Percentiles rank a stretch among this genome's conserved stretches.
These are phyloP conservation scores for Drosophila mercatorum DNA, from an alignment of 2,888 invertebrate genomes.

Conservation along the genomic window DNA sequence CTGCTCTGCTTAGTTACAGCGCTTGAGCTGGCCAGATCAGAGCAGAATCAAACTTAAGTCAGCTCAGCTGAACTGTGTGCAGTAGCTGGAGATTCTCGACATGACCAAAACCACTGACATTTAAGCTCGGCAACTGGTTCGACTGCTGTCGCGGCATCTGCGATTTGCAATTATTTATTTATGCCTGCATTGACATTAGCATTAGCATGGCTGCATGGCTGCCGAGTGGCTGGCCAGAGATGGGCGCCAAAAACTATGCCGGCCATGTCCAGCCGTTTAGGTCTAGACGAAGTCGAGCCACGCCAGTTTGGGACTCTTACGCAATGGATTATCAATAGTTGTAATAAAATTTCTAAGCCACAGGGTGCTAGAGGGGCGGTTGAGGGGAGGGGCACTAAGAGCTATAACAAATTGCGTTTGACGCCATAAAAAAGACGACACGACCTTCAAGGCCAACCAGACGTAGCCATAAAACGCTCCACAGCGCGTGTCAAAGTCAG, in stretches of 20 bases:
- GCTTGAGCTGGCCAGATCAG: constrained; percentile 19
- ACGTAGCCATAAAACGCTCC: constrained; percentile 42
- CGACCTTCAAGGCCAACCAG: constrained; percentile 68
- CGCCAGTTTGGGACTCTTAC: constrained; percentile 49
- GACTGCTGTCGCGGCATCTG: constrained; percentile 45
- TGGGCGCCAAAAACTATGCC: constrained; percentile 52
- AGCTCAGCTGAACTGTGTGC: constrained; percentile 5
- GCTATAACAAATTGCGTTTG: constrained; percentile 60
- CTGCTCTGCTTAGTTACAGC: constrained; percentile 3
- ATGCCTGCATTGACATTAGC: constrained; percentile 83
- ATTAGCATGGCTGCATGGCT: constrained; percentile 61
- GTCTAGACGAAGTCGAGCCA: constrained; percentile 42
- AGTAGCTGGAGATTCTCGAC: constrained; percentile 54
- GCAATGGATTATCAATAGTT: constrained; percentile 52
- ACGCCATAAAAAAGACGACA: constrained; percentile 54
- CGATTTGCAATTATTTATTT: constrained; percentile 78
- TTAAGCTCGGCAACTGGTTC: constrained; percentile 69
- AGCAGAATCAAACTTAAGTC: background rate
- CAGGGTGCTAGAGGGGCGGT: background rate
- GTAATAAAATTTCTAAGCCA: constrained; percentile 23
- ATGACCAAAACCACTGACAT: constrained; percentile 76
- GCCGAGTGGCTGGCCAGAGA: constrained; percentile 52
- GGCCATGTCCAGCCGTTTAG: constrained; percentile 39
- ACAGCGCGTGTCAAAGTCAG: constrained; percentile 66
- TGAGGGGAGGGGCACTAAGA: background rate